Evolutionary conservation across 2,113 vertebrate species (phyloP).

Genomic region (Aix galericulata): DNA sequence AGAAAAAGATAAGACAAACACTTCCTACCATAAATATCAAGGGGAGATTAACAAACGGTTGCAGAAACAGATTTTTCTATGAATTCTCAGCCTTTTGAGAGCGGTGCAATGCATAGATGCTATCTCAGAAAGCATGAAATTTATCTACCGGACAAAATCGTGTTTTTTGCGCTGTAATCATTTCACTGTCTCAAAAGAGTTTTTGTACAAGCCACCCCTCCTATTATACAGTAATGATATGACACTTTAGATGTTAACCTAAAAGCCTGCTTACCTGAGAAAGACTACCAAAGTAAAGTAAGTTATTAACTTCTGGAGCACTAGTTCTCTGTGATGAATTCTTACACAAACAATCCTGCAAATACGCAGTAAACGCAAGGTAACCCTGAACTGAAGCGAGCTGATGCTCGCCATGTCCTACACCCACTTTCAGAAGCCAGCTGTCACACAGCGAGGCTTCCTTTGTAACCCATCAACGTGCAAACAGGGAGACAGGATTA

Average conservation of each 20-base stretch:
- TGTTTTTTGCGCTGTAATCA: neutral
- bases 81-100: neutral
- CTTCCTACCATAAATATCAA: conserved; percentile 55
- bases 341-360: neutral
- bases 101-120: neutral
- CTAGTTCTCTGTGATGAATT: neutral
- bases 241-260: neutral
- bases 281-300: neutral
- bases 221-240: neutral
- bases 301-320: neutral
- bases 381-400: neutral
- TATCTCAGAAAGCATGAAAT: neutral
- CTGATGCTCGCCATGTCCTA: neutral
- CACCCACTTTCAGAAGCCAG: neutral
- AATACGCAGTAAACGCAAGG: neutral
- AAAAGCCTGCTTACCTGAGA: neutral
- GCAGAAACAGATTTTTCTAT: conserved; percentile 19
- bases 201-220: neutral
- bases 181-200: neutral
- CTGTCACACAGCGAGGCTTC: neutral
- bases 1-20: conserved; percentile 70
- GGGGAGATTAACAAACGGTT: conserved; percentile 37
- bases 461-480: neutral
- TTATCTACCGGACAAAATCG: neutral
- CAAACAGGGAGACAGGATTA: neutral